Conservation (phyloP, 2,888 invertebrate species). For the Papilio elwesi region DNA sequence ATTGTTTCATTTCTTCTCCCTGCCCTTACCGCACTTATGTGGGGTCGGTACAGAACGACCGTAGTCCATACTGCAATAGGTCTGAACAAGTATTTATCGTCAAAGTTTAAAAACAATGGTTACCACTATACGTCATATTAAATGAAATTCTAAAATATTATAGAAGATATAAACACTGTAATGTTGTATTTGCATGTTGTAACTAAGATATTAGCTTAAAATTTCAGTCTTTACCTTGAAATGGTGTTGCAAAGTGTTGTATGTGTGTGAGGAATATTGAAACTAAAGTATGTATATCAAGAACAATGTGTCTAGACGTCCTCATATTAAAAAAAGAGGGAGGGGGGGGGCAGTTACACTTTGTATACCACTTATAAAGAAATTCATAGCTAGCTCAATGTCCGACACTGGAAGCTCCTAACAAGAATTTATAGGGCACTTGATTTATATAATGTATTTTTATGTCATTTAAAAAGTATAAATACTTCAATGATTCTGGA, state of each 20-base stretch:
- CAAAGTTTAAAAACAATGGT: too few relatives aligned
- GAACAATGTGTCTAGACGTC: conserved; percentile 10
- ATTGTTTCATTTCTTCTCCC: too few relatives aligned
- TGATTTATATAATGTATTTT: background rate
- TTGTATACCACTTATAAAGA: background rate
- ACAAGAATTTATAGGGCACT: background rate
- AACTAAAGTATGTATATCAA: background rate
- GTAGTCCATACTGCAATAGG: too few relatives aligned
- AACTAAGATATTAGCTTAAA: background rate
- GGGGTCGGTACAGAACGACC: too few relatives aligned
- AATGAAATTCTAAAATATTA: background rate
- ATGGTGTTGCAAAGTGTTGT: background rate
- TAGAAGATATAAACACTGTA: background rate
- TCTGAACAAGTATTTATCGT: too few relatives aligned
- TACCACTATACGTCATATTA: too few relatives aligned
- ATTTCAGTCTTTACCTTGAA: background rate
- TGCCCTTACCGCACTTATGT: too few relatives aligned
- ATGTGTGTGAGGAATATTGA: background rate
- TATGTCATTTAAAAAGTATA: too few relatives aligned
- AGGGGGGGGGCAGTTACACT: background rate
- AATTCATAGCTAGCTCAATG: background rate
- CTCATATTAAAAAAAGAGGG: background rate
- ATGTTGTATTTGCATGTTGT: background rate
- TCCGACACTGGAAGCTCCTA: background rate
- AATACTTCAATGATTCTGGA: too few relatives aligned